Percentiles rank a stretch among this genome's conserved stretches.
phyloP scores from a whole-genome alignment of 2,797 vertebrate genomes.

The Paguma larvata region DNA sequence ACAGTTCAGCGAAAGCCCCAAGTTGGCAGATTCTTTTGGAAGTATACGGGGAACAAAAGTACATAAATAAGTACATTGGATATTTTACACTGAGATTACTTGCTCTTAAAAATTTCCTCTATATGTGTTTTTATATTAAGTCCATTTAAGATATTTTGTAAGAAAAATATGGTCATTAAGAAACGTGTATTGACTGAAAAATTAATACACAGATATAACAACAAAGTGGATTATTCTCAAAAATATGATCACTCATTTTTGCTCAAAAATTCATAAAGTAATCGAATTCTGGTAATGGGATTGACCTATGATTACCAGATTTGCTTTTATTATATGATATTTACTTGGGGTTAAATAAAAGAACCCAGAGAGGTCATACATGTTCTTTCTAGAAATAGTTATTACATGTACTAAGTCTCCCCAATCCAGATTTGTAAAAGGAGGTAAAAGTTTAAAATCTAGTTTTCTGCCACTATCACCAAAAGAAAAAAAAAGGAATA shows the following conservation, averaged over 20 bases:
- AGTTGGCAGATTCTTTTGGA: neutral
- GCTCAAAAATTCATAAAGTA: neutral
- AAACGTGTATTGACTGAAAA: neutral
- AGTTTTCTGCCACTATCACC: neutral
- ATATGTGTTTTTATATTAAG: neutral
- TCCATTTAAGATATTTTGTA: neutral
- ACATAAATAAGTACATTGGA: neutral
- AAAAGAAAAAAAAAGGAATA: neutral
- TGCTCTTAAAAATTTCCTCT: neutral
- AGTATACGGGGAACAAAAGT: fast-evolving
- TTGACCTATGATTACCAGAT: neutral
- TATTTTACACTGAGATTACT: neutral
- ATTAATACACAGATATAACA: neutral
- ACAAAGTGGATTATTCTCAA: neutral
- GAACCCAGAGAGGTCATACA: no score
- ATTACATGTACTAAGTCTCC: neutral
- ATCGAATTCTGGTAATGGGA: neutral
- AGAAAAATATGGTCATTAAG: neutral
- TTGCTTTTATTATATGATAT: neutral
- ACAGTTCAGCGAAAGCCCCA: fast-evolving
- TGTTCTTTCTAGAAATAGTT: neutral
- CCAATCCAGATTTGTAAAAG: neutral
- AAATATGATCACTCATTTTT: neutral
- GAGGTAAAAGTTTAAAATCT: neutral
- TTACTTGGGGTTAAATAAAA: neutral